Percentiles rank a stretch among this genome's conserved stretches.
Evolutionary conservation across 2,797 vertebrate genomes (phyloP).

Genomic region (Tiaroga cobitis): DNA sequence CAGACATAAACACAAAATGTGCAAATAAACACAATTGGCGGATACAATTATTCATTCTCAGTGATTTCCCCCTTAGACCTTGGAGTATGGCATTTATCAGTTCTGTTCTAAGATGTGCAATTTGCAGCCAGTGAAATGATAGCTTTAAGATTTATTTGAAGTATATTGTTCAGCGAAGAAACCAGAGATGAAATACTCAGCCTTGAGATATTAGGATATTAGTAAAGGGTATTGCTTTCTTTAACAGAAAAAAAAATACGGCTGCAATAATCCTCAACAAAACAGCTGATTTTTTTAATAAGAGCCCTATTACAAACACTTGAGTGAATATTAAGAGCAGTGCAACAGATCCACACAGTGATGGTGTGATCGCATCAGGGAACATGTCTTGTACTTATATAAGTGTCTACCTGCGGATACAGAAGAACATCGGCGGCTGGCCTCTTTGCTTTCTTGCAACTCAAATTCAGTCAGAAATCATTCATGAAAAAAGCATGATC

Average conservation of each 20-base stretch:
- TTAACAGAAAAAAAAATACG: slow-evolving; percentile 1
- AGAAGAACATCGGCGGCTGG: slow-evolving; percentile 73
- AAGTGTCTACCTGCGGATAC: slow-evolving; percentile 72
- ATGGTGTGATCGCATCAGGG: slow-evolving; percentile 69
- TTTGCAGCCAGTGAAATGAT: slow-evolving; percentile 4
- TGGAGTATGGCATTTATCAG: not conserved
- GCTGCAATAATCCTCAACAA: slow-evolving; percentile 14
- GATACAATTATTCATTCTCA: not conserved
- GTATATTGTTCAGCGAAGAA: not conserved
- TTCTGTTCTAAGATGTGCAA: slow-evolving; percentile 3
- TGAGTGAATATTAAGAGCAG: slow-evolving; percentile 28
- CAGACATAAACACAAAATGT: not conserved
- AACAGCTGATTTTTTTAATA: slow-evolving; percentile 5
- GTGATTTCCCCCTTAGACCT: not conserved
- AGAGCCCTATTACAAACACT: slow-evolving; percentile 13
- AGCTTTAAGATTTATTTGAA: not conserved
- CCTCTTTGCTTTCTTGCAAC: slow-evolving; percentile 71
- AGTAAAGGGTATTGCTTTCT: slow-evolving; percentile 24
- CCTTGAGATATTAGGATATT: not conserved
- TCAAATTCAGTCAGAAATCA: slow-evolving; percentile 70
- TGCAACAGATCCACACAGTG: not conserved
- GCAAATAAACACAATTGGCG: not conserved
- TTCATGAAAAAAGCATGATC: slow-evolving; percentile 65
- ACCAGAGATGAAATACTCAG: slow-evolving; percentile 12
- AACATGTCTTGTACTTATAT: slow-evolving; percentile 80